Percentiles rank a stretch among this genome's conserved stretches.
Conservation (phyloP, 2,888 invertebrate species). For the Clostera curtula region DNA sequence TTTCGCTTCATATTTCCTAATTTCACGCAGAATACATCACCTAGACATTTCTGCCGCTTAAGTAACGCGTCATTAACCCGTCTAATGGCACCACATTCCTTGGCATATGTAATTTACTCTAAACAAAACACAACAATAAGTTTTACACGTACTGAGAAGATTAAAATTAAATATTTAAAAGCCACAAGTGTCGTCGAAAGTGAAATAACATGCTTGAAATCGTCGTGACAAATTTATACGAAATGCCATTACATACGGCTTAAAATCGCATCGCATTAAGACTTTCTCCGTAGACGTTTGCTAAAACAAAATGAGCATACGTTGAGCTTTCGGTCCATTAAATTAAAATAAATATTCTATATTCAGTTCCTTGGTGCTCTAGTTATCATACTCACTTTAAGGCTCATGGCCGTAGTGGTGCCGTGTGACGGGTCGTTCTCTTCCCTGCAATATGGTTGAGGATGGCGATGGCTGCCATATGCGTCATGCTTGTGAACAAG, state of each 20-base stretch:
- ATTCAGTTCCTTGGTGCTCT: no score
- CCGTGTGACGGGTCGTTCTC: no score
- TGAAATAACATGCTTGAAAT: slow-evolving; percentile 13
- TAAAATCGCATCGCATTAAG: slow-evolving; percentile 9
- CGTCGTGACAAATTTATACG: slow-evolving; percentile 20
- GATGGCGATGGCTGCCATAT: no score
- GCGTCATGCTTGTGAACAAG: no score
- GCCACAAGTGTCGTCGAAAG: slow-evolving; percentile 14
- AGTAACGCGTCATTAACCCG: slow-evolving; percentile 10
- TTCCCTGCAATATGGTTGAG: no score
- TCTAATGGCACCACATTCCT: slow-evolving; percentile 9
- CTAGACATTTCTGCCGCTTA: slow-evolving; percentile 10
- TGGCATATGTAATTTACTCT: slow-evolving; percentile 3
- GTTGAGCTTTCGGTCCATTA: no score
- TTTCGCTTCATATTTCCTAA: background rate
- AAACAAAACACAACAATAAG: slow-evolving; percentile 11
- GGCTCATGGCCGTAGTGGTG: no score
- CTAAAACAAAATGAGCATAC: no score
- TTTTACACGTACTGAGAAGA: slow-evolving; percentile 3
- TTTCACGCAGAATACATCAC: background rate
- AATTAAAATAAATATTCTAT: no score
- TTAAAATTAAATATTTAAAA: slow-evolving; percentile 7
- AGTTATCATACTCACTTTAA: no score
- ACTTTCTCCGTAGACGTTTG: no score
- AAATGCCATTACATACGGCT: slow-evolving; percentile 20